Conservation (phyloP, 2,113 vertebrate species). For the Rhombomys opimus region DNA sequence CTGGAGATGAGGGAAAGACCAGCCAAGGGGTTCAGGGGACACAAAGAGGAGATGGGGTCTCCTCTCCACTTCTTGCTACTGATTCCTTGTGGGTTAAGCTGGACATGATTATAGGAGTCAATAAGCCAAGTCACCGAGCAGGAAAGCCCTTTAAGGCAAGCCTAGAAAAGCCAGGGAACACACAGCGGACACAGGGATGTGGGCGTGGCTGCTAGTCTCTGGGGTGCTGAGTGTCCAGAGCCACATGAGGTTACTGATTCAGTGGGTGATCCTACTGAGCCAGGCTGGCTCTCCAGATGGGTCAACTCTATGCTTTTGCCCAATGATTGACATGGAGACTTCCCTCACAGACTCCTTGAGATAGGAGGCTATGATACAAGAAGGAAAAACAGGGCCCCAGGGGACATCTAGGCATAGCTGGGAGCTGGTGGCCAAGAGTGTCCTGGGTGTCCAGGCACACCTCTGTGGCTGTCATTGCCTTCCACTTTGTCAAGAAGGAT, state of each 20-base stretch:
- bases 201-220: rapidly evolving
- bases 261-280: no score
- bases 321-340: not conserved
- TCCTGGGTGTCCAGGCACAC: not conserved
- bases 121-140: not conserved
- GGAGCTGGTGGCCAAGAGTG: not conserved
- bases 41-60: not conserved
- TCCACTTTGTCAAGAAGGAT: no score
- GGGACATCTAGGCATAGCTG: not conserved
- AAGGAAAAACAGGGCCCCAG: not conserved
- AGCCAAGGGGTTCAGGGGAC: not conserved
- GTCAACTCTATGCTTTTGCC: not conserved
- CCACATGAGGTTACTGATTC: rapidly evolving
- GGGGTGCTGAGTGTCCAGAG: no score
- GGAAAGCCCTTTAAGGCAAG: not conserved
- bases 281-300: not conserved
- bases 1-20: not conserved
- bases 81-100: no score
- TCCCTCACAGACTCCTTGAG: not conserved
- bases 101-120: no score
- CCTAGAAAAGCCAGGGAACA: not conserved
- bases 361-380: not conserved
- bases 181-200: rapidly evolving
- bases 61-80: not conserved
- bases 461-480: not conserved